Base-by-base conservation (phyloP, 2,113 vertebrate genomes). In the Apus apus region DNA sequence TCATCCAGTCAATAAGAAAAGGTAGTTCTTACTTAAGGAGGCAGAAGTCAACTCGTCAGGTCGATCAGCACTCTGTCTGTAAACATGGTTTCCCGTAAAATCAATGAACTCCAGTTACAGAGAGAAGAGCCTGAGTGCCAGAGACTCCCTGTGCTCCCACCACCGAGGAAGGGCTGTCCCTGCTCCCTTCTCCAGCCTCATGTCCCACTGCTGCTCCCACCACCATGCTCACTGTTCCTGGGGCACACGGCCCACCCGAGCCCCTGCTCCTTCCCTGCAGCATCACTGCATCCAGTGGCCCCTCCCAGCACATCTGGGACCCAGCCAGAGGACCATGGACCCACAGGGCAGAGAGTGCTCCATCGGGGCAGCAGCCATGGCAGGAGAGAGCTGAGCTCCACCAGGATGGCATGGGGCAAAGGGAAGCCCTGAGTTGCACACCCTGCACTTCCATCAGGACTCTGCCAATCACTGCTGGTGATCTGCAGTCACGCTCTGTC, bases 31-130 rank as follows among this genome's bases (percentile, higher is more conserved):
- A 98, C 98, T 99, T 98, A 99, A 99, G 98, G 97, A 99, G 98
- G 98, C 98, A 99, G 99, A 99, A 99, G 99, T 99, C 99, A 99
- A 98, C 99, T 99, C 92, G 84, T 96, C 99, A 99, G 99, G 99
- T 99, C 99, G 99, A 99, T 99, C 97, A 98, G 98, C 98, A 98
- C 99, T 99, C 99, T 99, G 99, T 99, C 99, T 99, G 99, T 99
- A 99, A 99, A 99, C 99, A 99, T 94, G 98, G 98, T 98, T 99
- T 99, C 99, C 99, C 99, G 99, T 99, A 99, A 99, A 99, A 99
- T 99, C 99, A 99, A 99, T 99, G 99, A 98, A 98, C 98, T 99
- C 99, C 99, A 98, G 99, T 98, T 98, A 98, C 95, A 98, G 98
- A 98, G 98, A 99, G 98, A 94, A 72, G 98, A 98, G 98, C 98